Percentiles rank a stretch among this genome's conserved stretches.
phyloP scores from a whole-genome alignment of 2,797 vertebrate genomes.

The Poecilia wingei region DNA sequence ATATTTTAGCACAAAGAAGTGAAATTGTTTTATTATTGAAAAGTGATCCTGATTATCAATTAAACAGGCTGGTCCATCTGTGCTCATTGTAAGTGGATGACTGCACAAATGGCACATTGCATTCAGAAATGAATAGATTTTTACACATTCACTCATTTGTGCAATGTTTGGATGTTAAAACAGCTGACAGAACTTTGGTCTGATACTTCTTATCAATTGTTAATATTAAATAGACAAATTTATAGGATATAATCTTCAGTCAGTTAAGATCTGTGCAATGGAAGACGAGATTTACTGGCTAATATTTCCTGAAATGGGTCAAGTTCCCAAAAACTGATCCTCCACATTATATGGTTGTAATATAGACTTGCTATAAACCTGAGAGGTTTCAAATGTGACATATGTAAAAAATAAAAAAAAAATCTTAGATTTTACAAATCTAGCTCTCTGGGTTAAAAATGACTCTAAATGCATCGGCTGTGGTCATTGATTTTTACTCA shows the following conservation, averaged over 20 bases:
- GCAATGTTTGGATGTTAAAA: background rate
- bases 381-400: background rate
- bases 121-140: background rate
- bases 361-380: background rate
- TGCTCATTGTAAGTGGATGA: background rate
- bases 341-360: background rate
- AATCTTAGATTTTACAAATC: background rate
- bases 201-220: background rate
- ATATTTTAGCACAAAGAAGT: background rate
- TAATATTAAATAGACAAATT: background rate
- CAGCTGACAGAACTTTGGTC: background rate
- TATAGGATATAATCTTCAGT: background rate
- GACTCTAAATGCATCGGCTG: background rate
- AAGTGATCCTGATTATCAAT: background rate
- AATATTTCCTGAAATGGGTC: background rate
- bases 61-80: background rate
- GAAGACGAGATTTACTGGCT: background rate
- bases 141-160: background rate
- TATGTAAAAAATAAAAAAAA: background rate
- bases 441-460: background rate
- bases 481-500: background rate
- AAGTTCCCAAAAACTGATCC: background rate
- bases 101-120: background rate
- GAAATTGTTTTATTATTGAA: background rate
- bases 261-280: background rate